phyloP scores from a whole-genome alignment of 1,140 invertebrate genomes.

The Sinonovacula constricta region DNA sequence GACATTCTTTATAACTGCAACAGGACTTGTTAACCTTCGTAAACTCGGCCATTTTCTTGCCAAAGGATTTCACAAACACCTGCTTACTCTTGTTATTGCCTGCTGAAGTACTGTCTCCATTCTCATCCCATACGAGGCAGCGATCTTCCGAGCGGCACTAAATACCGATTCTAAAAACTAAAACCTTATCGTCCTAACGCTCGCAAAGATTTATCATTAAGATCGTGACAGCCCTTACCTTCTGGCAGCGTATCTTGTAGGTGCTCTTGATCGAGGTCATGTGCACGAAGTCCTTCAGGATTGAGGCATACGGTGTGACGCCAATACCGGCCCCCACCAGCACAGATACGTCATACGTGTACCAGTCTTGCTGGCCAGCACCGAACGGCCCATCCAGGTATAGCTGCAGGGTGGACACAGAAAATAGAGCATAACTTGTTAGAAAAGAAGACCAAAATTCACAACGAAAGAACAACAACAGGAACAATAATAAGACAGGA shows the following conservation, averaged over 20 bases:
- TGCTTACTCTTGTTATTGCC: neutral
- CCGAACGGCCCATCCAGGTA: constrained; percentile 98
- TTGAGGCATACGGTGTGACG: constrained; percentile 99
- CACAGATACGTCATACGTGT: constrained; percentile 89
- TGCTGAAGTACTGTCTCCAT: neutral
- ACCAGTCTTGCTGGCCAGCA: constrained; percentile 99
- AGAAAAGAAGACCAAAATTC: no score
- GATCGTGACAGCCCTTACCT: constrained; percentile 68
- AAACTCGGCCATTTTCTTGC: neutral
- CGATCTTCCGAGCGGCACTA: no score
- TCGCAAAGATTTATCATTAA: neutral
- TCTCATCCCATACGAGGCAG: neutral
- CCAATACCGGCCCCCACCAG: constrained; percentile 99
- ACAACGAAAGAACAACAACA: no score
- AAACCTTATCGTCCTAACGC: no score
- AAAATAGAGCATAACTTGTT: no score
- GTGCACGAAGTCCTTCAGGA: constrained; percentile 83
- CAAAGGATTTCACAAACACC: neutral
- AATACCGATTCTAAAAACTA: no score
- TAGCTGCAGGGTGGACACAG: constrained; percentile 80
- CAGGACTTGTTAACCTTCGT: no score
- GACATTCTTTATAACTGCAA: no score
- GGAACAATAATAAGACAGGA: no score
- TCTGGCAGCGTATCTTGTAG: constrained; percentile 77
- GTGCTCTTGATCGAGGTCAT: constrained; percentile 75